Conservation (phyloP, 2,797 vertebrate species). For the Thripadectes ignobilis region DNA sequence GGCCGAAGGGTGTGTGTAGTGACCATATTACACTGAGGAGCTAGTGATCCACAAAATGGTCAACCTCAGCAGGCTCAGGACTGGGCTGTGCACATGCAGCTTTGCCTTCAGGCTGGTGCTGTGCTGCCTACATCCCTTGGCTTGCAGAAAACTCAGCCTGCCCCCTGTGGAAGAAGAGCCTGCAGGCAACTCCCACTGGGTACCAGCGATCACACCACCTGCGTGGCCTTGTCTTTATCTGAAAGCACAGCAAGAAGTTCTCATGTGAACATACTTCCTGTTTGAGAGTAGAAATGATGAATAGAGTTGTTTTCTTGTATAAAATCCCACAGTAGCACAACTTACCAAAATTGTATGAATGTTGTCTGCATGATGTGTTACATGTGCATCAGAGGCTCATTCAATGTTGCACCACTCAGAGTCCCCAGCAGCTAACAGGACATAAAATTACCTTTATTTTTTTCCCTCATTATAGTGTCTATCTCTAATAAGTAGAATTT, state of each 20-base stretch:
- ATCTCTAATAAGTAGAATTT: neutral
- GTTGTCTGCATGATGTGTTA: neutral
- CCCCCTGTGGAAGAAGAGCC: neutral
- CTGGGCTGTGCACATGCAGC: neutral
- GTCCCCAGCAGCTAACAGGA: neutral
- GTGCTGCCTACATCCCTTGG: neutral
- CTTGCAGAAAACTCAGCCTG: neutral
- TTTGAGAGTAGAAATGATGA: neutral
- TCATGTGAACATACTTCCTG: neutral
- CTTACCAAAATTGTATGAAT: neutral
- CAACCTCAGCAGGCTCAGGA: neutral
- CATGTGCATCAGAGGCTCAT: neutral
- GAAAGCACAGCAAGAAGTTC: neutral
- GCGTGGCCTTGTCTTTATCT: neutral
- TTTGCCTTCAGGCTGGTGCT: neutral
- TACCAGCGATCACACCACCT: fast-evolving
- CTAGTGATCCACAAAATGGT: neutral
- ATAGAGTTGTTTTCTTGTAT: neutral
- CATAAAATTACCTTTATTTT: neutral
- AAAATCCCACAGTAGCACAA: neutral
- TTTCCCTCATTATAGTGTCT: neutral
- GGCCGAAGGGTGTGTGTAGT: neutral
- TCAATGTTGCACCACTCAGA: neutral
- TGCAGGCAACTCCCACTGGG: neutral
- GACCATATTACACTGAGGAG: fast-evolving